Evolutionary conservation across 2,888 invertebrate genomes (phyloP), one percentile per base, ranked within the genome.

Genomic region (Cosmia trapezina): DNA sequence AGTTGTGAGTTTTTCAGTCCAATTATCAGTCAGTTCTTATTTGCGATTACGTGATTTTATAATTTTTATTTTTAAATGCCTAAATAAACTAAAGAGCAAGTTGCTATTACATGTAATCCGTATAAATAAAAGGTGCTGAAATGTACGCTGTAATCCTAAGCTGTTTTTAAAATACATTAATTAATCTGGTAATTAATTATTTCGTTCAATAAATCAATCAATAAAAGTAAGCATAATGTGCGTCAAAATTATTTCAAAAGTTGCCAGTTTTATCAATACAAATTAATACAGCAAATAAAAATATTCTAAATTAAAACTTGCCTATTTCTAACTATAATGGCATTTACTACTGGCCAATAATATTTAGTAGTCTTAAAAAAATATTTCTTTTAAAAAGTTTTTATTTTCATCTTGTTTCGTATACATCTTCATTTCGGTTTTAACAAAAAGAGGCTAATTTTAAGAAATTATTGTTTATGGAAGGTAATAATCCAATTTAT

Each of bases 121-220:
- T 74, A 66, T 79, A 74, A 74, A 83, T 81, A 79, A 83, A 82
- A 81, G 80, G 80, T 81, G 80, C 80, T 81, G 80, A 74, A 73
- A 73, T 73, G 70, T 70, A 80, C 83, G 83, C 83, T 80, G n/a
- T 81, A 81, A 70, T 83, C 80, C 74, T 83, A 83, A 81, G 80
- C 79, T 62, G 73, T 70, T 70, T 64, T 73, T 51, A 77, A 78
- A 73, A 60, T 60, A 43, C 73, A 70, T 70, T 43, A 19, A 70
- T 54, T 67, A n/a, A 57, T 60, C 68, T 66, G 47, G 73, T 67
- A 22, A 37, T 47, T 56, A 56, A 51, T 60, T 60, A 47, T 56
- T 57, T 49, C 54, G 14, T 61, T 51, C 9, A 59, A 54, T n/a
- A n/a, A 28, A 19, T 28, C 22, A 17, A 41, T 14, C 4, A 33